Evolutionary conservation across 1,140 invertebrate species (phyloP).

Genomic region (Cotesia chilonis): DNA sequence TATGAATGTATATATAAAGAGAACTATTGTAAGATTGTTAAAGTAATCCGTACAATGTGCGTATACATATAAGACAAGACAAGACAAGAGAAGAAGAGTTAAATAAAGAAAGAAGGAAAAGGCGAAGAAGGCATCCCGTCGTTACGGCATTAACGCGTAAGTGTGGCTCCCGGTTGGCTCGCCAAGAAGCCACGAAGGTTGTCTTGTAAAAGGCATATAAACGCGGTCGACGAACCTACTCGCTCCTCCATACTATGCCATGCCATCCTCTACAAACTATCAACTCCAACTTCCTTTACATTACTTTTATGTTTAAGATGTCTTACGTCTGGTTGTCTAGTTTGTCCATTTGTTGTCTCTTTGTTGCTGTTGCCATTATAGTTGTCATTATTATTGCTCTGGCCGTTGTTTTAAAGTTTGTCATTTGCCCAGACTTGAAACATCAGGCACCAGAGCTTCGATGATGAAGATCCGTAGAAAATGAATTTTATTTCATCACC

Average conservation of each 20-base stretch:
- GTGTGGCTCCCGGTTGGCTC: conserved; percentile 27
- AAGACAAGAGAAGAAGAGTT: neutral
- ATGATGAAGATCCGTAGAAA: no score
- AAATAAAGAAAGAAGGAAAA: conserved; percentile 26
- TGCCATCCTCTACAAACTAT: conserved; percentile 4
- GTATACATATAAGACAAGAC: no score
- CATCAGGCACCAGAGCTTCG: no score
- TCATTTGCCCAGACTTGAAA: neutral
- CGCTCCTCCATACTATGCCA: conserved; percentile 3
- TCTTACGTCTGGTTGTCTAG: no score
- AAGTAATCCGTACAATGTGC: no score
- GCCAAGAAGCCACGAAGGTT: conserved; percentile 29
- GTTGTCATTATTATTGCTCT: no score
- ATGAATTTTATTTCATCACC: neutral
- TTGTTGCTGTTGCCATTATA: no score
- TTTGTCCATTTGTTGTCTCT: no score
- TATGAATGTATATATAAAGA: neutral
- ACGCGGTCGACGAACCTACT: conserved; percentile 39
- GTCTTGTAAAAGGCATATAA: conserved; percentile 39
- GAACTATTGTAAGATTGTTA: neutral
- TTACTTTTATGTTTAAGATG: conserved; percentile 27
- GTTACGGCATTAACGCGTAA: conserved; percentile 37
- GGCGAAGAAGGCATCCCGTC: conserved; percentile 34
- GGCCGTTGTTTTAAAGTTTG: no score
- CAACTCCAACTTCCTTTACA: neutral